Base-by-base conservation (phyloP, 2,888 invertebrate genomes). In the Belgica antarctica region DNA sequence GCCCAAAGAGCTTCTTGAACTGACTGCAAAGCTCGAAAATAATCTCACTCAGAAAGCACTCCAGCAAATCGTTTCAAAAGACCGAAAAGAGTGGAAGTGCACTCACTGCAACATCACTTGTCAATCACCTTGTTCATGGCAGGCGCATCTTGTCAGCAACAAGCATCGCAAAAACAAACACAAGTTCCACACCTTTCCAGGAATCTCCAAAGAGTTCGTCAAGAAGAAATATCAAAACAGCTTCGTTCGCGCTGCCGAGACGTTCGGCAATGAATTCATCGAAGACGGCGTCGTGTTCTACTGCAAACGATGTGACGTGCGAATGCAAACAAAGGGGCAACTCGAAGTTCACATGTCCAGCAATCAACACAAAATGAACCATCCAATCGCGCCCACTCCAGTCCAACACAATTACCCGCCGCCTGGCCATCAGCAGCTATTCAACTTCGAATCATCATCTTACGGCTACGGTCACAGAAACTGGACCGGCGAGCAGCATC, bases 141-240 rank as follows among this genome's bases (percentile, higher is more conserved):
- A 70, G 4, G 70, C 61, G n/a, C 70, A 70, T 41, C 7, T 70
- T 19, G 59, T 41, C 5, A 41, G 41, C 5, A 57, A 70, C 2
- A 70, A 61, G 22, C 70, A 70, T 28, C 22, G 41, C 4, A 70
- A 70, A 19, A 70, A 41, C 10, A 31, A 24, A 61, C 70, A 70
- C 17, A 70, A 61, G 19, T 70, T 70, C 22, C 70, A 61, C 15
- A 61, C 61, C 15, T 70, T 41, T 25, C 70, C 61, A 0, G 70
- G 70, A 34, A 70, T 70, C 15, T 61, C 70, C 1, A 70, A 70
- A 24, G 61, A 70, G 8, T 41, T 17, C 36, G 70, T 70, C n/a
- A 61, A 61, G 19, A 46, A 61, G n/a, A 59, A 70, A 61, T 70
- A 61, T 70, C 41, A 61, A n/a, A 59, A 36, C 27, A 70, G 61